phyloP scores from a whole-genome alignment of 1,140 invertebrate genomes.

The Colletes latitarsis region DNA sequence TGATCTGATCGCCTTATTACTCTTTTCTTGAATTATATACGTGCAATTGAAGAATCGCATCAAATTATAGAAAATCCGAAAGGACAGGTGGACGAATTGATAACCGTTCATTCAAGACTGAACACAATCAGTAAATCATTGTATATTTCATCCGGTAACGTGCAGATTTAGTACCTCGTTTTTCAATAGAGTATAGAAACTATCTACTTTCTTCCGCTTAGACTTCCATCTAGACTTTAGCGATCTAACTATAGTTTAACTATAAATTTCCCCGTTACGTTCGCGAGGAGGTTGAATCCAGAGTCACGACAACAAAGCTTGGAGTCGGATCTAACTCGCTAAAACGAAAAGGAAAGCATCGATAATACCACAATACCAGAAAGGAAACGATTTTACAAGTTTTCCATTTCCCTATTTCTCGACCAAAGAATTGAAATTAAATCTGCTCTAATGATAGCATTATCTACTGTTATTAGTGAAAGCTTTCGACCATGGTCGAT shows the following conservation, averaged over 20 bases:
- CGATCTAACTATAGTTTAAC: constrained; percentile 22
- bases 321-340: background rate
- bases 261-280: constrained; percentile 12
- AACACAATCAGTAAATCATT: constrained; percentile 44
- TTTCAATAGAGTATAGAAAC: constrained; percentile 37
- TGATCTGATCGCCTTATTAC: constrained; percentile 11
- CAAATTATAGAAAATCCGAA: background rate
- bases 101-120: constrained; percentile 35
- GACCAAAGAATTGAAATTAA: too few relatives aligned
- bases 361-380: too few relatives aligned
- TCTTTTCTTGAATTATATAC: constrained; percentile 26
- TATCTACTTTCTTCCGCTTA: constrained; percentile 31
- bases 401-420: too few relatives aligned
- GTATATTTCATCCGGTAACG: constrained; percentile 26
- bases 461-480: background rate
- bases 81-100: constrained; percentile 14
- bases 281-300: background rate
- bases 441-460: background rate
- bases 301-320: background rate
- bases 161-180: constrained; percentile 29
- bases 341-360: background rate
- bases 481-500: background rate
- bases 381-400: too few relatives aligned
- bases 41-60: background rate
- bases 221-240: constrained; percentile 32